These are phyloP conservation scores for Pseudomugil gertrudae DNA, from an alignment of 2,797 vertebrate species.

Conservation along the genomic window DNA sequence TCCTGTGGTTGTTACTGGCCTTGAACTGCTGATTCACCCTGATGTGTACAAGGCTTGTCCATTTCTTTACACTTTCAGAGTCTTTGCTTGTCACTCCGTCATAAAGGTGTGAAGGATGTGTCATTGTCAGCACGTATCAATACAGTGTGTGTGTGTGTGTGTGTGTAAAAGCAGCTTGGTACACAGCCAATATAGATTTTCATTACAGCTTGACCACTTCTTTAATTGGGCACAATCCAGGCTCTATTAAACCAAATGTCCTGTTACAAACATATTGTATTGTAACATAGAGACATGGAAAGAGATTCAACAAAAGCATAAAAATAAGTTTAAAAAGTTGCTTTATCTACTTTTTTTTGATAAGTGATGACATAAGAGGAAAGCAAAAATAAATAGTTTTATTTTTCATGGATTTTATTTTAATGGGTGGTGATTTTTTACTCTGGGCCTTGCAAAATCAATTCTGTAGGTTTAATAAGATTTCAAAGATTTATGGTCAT, in stretches of 20 bases:
- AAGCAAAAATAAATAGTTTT: no score
- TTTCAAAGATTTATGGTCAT: conserved; percentile 69
- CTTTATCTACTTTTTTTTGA: no score
- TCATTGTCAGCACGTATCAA: conserved; percentile 44
- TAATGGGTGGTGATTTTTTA: conserved; percentile 53
- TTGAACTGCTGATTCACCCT: conserved; percentile 31
- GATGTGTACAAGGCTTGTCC: conserved; percentile 5
- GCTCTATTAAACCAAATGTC: neutral
- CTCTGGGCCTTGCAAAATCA: conserved; percentile 56
- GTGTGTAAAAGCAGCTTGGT: conserved; percentile 20
- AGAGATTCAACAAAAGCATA: neutral
- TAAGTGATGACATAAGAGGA: neutral
- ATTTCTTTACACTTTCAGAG: conserved; percentile 40
- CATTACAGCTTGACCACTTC: neutral
- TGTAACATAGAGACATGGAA: no score
- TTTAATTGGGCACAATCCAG: conserved; percentile 6
- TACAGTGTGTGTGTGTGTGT: conserved; percentile 11
- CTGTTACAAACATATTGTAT: neutral
- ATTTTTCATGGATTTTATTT: conserved; percentile 9
- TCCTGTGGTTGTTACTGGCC: conserved; percentile 17
- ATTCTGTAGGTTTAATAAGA: conserved; percentile 68
- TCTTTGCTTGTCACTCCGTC: conserved; percentile 37
- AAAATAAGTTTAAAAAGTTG: neutral
- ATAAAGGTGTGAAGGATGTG: conserved; percentile 50
- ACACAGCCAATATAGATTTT: conserved; percentile 9